Conservation (phyloP, 2,797 vertebrate species). For the Characodon lateralis region DNA sequence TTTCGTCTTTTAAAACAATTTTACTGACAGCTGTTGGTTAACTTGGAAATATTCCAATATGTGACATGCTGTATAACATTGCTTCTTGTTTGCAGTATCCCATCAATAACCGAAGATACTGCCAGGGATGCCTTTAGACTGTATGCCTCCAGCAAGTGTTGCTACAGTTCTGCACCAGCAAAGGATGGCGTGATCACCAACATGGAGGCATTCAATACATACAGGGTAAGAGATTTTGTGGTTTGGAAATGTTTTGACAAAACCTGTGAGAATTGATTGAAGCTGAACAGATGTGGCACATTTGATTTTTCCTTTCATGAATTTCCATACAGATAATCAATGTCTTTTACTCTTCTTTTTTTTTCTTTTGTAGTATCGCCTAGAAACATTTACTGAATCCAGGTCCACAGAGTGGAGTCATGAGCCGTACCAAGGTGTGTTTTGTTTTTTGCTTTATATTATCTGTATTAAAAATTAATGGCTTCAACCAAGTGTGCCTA, state of each 20-base stretch:
- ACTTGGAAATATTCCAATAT: background rate
- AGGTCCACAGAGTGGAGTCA: conserved; percentile 73
- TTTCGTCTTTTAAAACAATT: background rate
- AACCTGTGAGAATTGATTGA: background rate
- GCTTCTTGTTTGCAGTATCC: conserved; percentile 68
- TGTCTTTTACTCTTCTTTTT: background rate
- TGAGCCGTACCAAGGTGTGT: conserved; percentile 58
- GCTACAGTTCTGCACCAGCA: conserved; percentile 76
- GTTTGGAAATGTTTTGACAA: conserved; percentile 4
- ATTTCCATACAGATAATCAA: background rate
- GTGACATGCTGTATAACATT: conserved; percentile 10
- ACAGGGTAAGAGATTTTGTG: conserved; percentile 66
- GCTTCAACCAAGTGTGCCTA: too few species aligned
- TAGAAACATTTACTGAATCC: conserved; percentile 81
- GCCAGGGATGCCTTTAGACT: conserved; percentile 74
- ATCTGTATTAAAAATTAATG: background rate
- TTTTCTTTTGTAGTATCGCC: conserved; percentile 76
- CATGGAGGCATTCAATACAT: conserved; percentile 80
- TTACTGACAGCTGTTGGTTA: background rate
- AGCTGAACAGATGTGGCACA: background rate
- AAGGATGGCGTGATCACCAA: conserved; percentile 71
- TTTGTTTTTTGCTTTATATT: background rate
- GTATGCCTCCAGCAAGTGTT: conserved; percentile 78
- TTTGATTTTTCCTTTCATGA: background rate
- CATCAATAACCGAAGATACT: conserved; percentile 74